Base-by-base conservation (phyloP, 2,888 invertebrate species). In the Petrophora chlorosata region DNA sequence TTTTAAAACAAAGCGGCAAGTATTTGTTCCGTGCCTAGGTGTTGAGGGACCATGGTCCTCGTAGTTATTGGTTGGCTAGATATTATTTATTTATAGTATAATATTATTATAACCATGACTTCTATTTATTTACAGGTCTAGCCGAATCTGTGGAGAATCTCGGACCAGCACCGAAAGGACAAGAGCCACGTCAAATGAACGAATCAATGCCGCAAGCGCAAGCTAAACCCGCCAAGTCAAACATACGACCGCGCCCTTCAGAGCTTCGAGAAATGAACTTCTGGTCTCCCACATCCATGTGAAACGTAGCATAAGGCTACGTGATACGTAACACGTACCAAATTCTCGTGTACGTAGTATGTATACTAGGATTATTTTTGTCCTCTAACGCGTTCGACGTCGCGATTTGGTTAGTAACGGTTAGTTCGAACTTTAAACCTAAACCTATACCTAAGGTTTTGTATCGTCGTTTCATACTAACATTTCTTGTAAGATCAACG, bases 231-330 rank as follows among this genome's bases (percentile, higher is more conserved):
- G 52, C 53, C 3, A 81, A 76, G 28, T 63, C 76, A 40, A 64
- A 53, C 54, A 83, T 57, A 80, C 65, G 72, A 67, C 84, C 67
- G 72, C 85, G 67, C 64, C 73, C 66, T 0, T 94, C 95, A 0
- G 95, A 95, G 71, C 83, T 95, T 8, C 82, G 95, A 32, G 96
- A 96, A 81, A 94, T 96, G 94, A 96, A 96, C 79, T 96, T 95
- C 84, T 95, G 95, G 95, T 95, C 95, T 3, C 96, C 96, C 0
- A 95, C 95, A 5, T 95, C 95, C 0, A 95, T 95, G 95, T 96
- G 92, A 85, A 63, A 19, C 29, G 22, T 14, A 30, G 2, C 3
- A 17, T 8, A n/a, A 0, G 45, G 58, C 52, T 56, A 47, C 57
- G n/a, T 7, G 3, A 8, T 1, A 17, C 14, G 49, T 48, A 50